Conservation (phyloP, 2,113 vertebrate species). For the Psilopsiagon aymara region DNA sequence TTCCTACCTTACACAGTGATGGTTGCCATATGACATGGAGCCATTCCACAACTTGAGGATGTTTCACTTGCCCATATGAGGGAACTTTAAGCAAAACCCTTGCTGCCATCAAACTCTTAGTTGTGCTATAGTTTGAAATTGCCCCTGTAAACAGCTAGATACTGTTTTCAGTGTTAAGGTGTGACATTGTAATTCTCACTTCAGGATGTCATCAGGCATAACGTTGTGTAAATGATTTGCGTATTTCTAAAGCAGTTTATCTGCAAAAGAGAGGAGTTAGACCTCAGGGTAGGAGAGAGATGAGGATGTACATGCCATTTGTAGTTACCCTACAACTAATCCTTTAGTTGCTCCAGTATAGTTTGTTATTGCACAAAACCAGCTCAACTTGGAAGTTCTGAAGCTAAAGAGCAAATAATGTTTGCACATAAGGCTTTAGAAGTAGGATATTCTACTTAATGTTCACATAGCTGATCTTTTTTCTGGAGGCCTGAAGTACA, state of each 20-base stretch:
- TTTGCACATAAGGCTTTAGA: neutral
- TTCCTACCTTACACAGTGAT: neutral
- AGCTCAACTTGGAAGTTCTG: neutral
- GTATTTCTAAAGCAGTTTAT: neutral
- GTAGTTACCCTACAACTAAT: neutral
- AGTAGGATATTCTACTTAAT: neutral
- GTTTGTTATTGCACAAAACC: neutral
- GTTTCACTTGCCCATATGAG: neutral
- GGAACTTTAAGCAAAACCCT: neutral
- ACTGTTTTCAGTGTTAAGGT: neutral
- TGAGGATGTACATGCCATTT: rapidly evolving
- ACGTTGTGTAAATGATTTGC: neutral
- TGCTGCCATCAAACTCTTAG: neutral
- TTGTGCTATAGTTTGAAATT: neutral
- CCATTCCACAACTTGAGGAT: neutral
- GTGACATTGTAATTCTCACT: neutral
- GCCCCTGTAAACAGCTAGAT: neutral
- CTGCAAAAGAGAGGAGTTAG: neutral
- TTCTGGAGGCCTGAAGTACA: neutral
- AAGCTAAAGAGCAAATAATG: neutral
- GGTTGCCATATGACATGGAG: neutral
- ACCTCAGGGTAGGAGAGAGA: neutral
- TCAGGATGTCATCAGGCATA: neutral
- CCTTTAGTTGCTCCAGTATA: neutral
- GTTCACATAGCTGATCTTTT: neutral